A percentile compares a stretch with the other conserved stretches of the same genome.
These are phyloP conservation scores for Oostethus manadensis DNA, from an alignment of 2,113 vertebrate genomes.

Conservation along the genomic window DNA sequence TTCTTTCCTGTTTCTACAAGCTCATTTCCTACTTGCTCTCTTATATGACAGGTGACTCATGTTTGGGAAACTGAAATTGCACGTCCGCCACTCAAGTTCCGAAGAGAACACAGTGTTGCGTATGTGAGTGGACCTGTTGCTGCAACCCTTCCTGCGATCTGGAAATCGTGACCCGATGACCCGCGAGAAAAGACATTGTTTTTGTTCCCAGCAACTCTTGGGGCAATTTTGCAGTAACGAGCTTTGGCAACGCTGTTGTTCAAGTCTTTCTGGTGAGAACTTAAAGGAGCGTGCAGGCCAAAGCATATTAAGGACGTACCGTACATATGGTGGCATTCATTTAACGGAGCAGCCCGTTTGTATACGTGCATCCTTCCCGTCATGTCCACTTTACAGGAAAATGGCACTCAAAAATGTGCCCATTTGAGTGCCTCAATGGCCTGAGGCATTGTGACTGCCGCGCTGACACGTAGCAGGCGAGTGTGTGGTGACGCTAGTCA, in stretches of 20 bases:
- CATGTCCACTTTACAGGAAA: too few species aligned
- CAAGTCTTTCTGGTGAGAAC: conserved; percentile 21
- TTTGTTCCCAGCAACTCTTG: conserved; percentile 18
- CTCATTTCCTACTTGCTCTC: conserved; percentile 2
- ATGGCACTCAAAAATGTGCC: too few species aligned
- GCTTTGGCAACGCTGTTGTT: conserved; percentile 26
- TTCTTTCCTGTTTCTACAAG: conserved; percentile 16
- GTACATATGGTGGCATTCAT: too few species aligned
- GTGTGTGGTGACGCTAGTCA: too few species aligned
- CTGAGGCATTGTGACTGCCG: too few species aligned
- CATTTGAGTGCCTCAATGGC: too few species aligned
- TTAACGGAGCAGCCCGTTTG: too few species aligned
- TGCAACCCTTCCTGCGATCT: conserved; percentile 26
- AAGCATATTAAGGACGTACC: background rate
- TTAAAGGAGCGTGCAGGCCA: background rate
- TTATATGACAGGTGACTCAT: conserved; percentile 10
- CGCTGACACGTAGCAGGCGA: too few species aligned
- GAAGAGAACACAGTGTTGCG: conserved; percentile 12
- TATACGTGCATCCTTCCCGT: too few species aligned
- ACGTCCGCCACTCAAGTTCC: conserved; percentile 26
- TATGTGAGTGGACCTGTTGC: conserved; percentile 3
- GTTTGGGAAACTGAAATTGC: conserved; percentile 34
- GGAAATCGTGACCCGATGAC: conserved; percentile 21
- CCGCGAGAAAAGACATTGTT: conserved; percentile 21
- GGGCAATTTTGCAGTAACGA: conserved; percentile 26